phyloP scores from a whole-genome alignment of 2,113 vertebrate genomes.

The Sinocyclocheilus anshuiensis region DNA sequence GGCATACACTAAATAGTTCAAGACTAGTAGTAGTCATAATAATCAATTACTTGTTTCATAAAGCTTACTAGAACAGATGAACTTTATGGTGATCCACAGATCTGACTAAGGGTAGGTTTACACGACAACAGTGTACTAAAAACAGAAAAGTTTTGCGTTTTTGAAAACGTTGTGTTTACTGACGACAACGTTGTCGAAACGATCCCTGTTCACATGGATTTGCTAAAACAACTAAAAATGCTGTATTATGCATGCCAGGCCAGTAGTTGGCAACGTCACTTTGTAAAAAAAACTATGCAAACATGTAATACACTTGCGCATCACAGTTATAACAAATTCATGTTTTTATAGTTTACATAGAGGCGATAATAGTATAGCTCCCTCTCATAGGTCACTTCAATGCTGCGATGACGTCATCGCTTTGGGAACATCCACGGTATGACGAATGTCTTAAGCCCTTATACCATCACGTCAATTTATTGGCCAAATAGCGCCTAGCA shows the following conservation, averaged over 20 bases:
- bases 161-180: not conserved
- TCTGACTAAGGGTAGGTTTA: not conserved
- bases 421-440: too few relatives aligned
- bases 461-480: too few relatives aligned
- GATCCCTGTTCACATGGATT: not conserved
- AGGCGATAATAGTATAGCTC: not conserved
- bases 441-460: too few relatives aligned
- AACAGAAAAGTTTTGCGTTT: not conserved
- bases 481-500: too few relatives aligned
- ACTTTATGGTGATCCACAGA: not conserved
- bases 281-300: too few relatives aligned
- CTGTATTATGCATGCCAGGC: not conserved
- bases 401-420: too few relatives aligned
- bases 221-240: not conserved
- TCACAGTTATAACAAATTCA: not conserved
- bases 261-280: too few relatives aligned
- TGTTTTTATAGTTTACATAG: not conserved
- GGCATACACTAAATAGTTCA: not conserved
- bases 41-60: not conserved
- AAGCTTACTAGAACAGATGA: not conserved
- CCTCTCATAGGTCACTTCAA: too few relatives aligned
- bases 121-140: not conserved
- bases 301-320: too few relatives aligned
- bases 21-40: conserved; percentile 2
- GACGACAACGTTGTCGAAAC: too few relatives aligned